Evolutionary conservation across 2,113 vertebrate species (phyloP).

Genomic region (Micronisus gabar): DNA sequence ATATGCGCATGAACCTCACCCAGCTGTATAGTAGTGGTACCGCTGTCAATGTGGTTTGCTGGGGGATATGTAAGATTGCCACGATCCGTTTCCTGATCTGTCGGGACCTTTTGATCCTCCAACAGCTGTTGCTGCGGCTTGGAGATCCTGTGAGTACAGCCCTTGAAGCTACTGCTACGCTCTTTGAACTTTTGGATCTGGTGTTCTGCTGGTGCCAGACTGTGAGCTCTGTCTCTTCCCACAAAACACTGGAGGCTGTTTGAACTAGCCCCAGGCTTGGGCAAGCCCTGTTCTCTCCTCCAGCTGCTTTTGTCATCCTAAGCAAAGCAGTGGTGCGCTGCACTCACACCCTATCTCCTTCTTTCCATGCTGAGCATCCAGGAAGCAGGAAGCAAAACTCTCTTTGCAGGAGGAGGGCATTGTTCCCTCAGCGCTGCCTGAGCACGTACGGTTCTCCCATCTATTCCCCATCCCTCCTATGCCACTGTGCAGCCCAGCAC

Average conservation of each 20-base stretch:
- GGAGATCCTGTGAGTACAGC: slow-evolving; percentile 82
- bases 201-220: not conserved
- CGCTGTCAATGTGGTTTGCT: slow-evolving; percentile 75
- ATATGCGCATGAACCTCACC: slow-evolving; percentile 78
- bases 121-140: slow-evolving; percentile 84
- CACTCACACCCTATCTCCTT: not conserved
- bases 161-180: accelerated
- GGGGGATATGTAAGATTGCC: slow-evolving; percentile 80
- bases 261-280: not conserved
- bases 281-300: not conserved
- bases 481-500: accelerated
- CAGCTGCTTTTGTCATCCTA: not conserved
- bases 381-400: not conserved
- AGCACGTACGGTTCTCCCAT: not conserved
- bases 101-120: slow-evolving; percentile 89
- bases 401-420: not conserved
- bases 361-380: not conserved
- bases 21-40: slow-evolving; percentile 85
- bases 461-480: not conserved
- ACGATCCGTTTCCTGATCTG: slow-evolving; percentile 85
- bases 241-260: not conserved
- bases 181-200: not conserved
- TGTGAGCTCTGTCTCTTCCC: not conserved
- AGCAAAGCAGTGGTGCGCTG: not conserved
- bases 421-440: not conserved